phyloP scores from a whole-genome alignment of 2,888 invertebrate species.

The Macrosiphum euphorbiae region DNA sequence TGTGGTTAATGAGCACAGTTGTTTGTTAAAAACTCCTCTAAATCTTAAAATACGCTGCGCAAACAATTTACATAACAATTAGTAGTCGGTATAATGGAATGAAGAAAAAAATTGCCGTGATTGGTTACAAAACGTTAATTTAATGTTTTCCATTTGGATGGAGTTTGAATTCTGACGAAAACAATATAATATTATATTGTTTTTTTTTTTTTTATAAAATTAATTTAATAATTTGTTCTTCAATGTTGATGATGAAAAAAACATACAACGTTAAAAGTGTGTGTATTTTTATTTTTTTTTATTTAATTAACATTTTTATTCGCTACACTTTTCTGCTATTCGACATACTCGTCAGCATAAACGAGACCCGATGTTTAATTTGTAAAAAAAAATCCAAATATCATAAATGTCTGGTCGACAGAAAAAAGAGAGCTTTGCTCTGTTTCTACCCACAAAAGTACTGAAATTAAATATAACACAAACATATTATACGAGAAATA shows the following conservation, averaged over 20 bases:
- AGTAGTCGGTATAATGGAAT: neutral
- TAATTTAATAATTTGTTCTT: slow-evolving; percentile 30
- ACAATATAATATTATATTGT: neutral
- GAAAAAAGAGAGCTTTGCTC: neutral
- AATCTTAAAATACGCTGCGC: neutral
- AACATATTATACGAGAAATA: neutral
- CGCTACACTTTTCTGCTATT: neutral
- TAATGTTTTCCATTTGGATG: slow-evolving; percentile 13
- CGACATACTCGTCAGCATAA: slow-evolving; percentile 42
- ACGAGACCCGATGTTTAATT: neutral
- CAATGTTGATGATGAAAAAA: slow-evolving; percentile 16
- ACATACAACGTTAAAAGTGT: neutral
- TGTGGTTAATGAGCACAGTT: neutral
- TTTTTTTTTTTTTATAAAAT: slow-evolving; percentile 21
- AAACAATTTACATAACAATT: neutral
- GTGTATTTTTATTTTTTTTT: neutral
- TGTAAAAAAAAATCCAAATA: slow-evolving; percentile 29
- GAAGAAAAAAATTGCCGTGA: neutral
- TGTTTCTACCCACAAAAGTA: neutral
- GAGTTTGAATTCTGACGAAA: neutral
- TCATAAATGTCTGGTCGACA: slow-evolving; percentile 23
- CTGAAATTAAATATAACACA: neutral
- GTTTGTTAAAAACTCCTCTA: neutral
- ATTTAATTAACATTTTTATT: slow-evolving; percentile 52
- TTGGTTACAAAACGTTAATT: neutral